Base-by-base conservation (phyloP, 2,888 invertebrate species). In the Ditula angustiorana region DNA sequence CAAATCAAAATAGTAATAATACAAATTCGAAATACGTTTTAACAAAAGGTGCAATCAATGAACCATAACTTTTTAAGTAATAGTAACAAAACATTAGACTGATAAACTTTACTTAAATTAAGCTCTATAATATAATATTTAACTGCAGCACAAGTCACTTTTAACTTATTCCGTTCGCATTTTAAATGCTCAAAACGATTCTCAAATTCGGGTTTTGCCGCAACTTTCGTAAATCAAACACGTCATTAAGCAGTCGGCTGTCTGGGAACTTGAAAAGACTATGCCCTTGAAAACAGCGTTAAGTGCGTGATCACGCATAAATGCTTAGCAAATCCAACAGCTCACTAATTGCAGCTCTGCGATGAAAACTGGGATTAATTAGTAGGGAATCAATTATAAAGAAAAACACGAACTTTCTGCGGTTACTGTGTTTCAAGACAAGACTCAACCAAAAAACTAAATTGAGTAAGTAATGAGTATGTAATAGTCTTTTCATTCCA, bases 231-330 rank as follows among this genome's bases (percentile, higher is more conserved):
- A 37, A 37, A 16, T 16, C 37, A 16, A 16, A 37, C 5, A n/a
- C 33, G 19, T 50, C 49, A 50, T 33, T 52, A 52, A 8, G 23
- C 19, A 13, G 21, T 47, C 41, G n/a, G 50, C 16, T 16, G 56
- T 57, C 62, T 62, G 30, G 47, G 57, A 62, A 62, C 30, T 52
- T 52, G 7, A 19, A 7, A 28, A 52, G 5, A 52, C 33, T 62
- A 57, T 23, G 49, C 49, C 49, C 28, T 41, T 21, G 37, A 56
- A 33, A 13, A 46, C n/a, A 53, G 24, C 24, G 13, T 53, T 53
- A 37, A 62, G 37, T 61, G 62, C 62, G 37, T 49, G 61, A 49
- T 47, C 61, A 56, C 61, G 55, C 55, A 47, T 10, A 35, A 24
- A 19, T 24, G 47, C n/a, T 46, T 53, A 33, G 19, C 13, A 13